Base-by-base conservation (phyloP, 2,113 vertebrate genomes). In the Illadopsis cleaveri region DNA sequence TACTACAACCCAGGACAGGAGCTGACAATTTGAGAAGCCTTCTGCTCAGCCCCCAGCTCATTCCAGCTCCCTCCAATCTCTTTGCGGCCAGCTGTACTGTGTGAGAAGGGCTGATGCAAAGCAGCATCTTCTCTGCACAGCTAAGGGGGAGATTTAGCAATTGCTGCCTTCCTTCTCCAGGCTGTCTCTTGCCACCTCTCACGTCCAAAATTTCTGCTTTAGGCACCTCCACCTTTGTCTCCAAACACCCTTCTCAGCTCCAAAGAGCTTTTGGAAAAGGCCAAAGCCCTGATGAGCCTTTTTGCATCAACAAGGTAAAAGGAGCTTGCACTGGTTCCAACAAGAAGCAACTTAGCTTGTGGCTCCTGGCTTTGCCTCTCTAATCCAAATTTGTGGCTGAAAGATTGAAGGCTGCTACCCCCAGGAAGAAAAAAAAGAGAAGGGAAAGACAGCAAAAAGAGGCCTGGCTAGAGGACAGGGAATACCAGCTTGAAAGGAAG, bases 271-370 rank as follows among this genome's bases (percentile, higher is more conserved):
- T 21, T 38, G 27, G 22, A 17, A 16, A 38, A 57, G 28, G 42
- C 13, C 0, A 0, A 33, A 81, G 42, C 13, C 10, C n/a, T 27
- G 51, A 33, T 0, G 1, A 68, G 28, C 17, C 28, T 47, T 68
- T 45, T n/a, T 8, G 8, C 0, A 0, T 38, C 62, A 47, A 13
- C 4, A 31, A 56, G 22, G 10, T 68, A 38, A 68, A 47, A 57
- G 17, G n/a, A 37, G 11, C 13, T 25, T 1, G 1, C 62, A 17
- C 3, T 38, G 42, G 10, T 37, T 25, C 22, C 40, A 81, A 20
- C 7, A 68, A 38, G 42, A 57, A 57, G 20, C 17, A 21, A 21
- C 10, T 47, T 25, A 38, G 22, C 28, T 57, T 3, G 6, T 38
- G 10, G n/a, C 17, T 57, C 10, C 51, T 27, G 22, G 16, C 28